Percentiles rank a stretch among this genome's conserved stretches.
These are phyloP conservation scores for Drosophila buzzatii DNA, from an alignment of 2,888 invertebrate species.

Conservation along the genomic window DNA sequence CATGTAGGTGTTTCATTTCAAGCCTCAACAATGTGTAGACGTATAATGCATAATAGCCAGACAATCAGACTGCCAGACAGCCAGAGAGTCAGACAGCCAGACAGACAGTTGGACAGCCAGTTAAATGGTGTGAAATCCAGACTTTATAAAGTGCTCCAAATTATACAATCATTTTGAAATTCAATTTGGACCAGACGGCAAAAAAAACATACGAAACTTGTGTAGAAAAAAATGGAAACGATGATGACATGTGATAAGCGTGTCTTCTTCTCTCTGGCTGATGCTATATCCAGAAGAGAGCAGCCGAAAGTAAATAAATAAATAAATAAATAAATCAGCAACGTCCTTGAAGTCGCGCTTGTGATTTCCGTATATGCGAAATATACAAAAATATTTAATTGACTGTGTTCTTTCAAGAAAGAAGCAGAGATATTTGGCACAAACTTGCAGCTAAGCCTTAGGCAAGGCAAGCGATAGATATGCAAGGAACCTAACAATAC, in stretches of 20 bases:
- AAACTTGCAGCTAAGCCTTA: neutral
- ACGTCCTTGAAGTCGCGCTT: constrained; percentile 83
- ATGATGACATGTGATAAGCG: constrained; percentile 63
- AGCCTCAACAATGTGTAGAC: constrained; percentile 66
- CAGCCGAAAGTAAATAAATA: constrained; percentile 69
- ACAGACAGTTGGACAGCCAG: constrained; percentile 20
- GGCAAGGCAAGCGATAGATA: neutral
- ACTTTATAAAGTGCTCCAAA: constrained; percentile 78
- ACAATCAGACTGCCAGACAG: constrained; percentile 36
- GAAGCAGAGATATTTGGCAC: constrained; percentile 10
- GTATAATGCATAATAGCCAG: constrained; percentile 42
- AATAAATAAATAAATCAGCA: constrained; percentile 78
- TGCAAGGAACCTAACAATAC: neutral
- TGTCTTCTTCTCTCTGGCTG: constrained; percentile 21
- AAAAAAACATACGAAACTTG: constrained; percentile 36
- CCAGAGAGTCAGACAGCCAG: constrained; percentile 23
- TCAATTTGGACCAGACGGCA: constrained; percentile 78
- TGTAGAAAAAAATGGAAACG: constrained; percentile 17
- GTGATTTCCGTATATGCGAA: constrained; percentile 83
- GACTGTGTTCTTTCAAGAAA: constrained; percentile 22
- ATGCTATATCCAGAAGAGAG: constrained; percentile 27
- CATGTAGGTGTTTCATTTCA: constrained; percentile 61
- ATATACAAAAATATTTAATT: constrained; percentile 43
- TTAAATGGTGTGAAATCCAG: constrained; percentile 60
- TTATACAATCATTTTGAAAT: constrained; percentile 81